These are phyloP conservation scores for Zaprionus nigranus DNA, from an alignment of 1,140 invertebrate genomes.

Conservation along the genomic window DNA sequence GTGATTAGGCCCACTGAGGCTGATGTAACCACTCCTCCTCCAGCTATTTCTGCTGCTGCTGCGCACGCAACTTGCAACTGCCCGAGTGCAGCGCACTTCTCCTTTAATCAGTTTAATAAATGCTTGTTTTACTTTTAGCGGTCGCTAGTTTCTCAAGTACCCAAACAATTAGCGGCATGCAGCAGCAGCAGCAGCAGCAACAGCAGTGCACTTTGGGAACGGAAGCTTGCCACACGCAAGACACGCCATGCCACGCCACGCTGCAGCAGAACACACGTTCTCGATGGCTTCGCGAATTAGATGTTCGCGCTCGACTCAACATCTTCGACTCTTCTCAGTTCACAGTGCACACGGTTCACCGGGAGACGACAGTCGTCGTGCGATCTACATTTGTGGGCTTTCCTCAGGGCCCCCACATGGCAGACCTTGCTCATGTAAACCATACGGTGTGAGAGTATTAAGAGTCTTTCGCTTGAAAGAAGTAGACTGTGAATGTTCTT, in stretches of 20 bases:
- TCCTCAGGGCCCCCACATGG: constrained; percentile 27
- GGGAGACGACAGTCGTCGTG: background rate
- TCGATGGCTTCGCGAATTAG: background rate
- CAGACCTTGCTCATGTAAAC: background rate
- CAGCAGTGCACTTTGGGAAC: constrained; percentile 59
- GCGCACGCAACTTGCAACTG: constrained; percentile 47
- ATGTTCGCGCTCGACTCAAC: constrained; percentile 15
- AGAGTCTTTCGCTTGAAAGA: background rate
- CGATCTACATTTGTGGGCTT: constrained; percentile 70
- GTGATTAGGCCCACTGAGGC: constrained; percentile 26
- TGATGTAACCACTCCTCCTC: background rate
- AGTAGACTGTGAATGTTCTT: background rate
- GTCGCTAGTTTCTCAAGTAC: constrained; percentile 79
- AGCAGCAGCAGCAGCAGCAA: constrained; percentile 33
- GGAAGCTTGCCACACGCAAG: constrained; percentile 75
- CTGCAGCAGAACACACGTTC: background rate
- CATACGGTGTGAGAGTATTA: constrained; percentile 15
- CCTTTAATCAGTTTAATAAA: constrained; percentile 81
- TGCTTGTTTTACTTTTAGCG: constrained; percentile 79
- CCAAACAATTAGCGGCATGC: constrained; percentile 75
- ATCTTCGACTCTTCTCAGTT: background rate
- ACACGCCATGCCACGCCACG: constrained; percentile 19
- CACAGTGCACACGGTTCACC: constrained; percentile 17
- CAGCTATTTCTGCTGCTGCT: background rate
- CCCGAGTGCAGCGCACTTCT: constrained; percentile 19